phyloP scores from a whole-genome alignment of 2,113 vertebrate genomes.

The Corvus moneduloides region DNA sequence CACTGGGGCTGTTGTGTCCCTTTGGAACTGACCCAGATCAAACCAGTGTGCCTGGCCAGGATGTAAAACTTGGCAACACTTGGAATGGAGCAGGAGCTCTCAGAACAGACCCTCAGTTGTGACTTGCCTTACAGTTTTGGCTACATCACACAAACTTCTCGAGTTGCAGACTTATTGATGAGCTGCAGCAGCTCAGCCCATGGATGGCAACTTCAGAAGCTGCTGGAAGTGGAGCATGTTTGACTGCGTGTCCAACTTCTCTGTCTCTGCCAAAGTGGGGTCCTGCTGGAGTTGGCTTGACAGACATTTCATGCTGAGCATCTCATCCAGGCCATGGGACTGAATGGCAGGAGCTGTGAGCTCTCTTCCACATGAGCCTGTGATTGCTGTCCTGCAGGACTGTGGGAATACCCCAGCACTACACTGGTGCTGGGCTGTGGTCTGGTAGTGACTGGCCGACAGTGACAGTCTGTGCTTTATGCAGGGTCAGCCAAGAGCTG shows the following conservation, averaged over 20 bases:
- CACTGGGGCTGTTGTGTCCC: neutral
- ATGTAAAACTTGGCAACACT: neutral
- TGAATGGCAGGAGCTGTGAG: neutral
- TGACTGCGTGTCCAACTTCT: neutral
- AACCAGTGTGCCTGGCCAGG: neutral
- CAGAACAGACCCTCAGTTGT: neutral
- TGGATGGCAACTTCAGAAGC: neutral
- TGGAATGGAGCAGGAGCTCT: neutral
- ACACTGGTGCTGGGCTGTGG: neutral
- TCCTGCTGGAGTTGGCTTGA: neutral
- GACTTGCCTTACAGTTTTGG: neutral
- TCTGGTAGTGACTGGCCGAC: neutral
- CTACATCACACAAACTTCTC: neutral
- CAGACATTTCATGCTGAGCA: neutral
- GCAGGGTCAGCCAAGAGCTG: neutral
- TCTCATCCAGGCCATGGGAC: neutral
- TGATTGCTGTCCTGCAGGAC: neutral
- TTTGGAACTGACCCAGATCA: neutral
- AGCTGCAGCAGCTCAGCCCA: neutral
- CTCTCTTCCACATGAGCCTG: neutral
- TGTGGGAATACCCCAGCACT: neutral
- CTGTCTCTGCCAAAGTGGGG: neutral
- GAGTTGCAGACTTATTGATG: neutral
- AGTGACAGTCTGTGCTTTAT: neutral
- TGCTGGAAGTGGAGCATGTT: neutral